phyloP scores from a whole-genome alignment of 2,888 invertebrate genomes.

The Drosophila mettleri region DNA sequence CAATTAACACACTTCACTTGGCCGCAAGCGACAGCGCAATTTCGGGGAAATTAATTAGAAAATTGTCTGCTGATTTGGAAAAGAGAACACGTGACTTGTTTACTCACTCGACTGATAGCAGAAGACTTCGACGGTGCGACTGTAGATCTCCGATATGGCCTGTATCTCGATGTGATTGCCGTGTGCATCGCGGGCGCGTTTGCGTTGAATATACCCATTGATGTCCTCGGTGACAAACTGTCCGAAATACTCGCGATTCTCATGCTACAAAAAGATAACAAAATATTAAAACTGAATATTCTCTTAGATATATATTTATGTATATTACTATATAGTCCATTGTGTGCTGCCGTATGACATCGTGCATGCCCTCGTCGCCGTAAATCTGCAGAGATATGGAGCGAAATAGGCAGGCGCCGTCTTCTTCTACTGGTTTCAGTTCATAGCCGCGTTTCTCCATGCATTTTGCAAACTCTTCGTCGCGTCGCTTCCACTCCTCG shows the following conservation, averaged over 20 bases:
- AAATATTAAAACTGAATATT: neutral
- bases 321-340: constrained; percentile 94
- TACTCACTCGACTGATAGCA: constrained; percentile 83
- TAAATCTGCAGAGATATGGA: constrained; percentile 95
- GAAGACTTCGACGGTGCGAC: constrained; percentile 94
- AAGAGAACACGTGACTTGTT: neutral
- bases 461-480: constrained; percentile 88
- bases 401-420: constrained; percentile 95
- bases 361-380: constrained; percentile 96
- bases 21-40: neutral
- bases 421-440: constrained; percentile 93
- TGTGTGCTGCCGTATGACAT: constrained; percentile 91
- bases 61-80: neutral
- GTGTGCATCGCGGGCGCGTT: constrained; percentile 91
- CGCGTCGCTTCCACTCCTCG: constrained; percentile 88
- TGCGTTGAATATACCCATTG: constrained; percentile 92
- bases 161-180: constrained; percentile 97
- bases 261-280: constrained; percentile 86
- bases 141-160: constrained; percentile 95
- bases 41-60: neutral
- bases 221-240: constrained; percentile 96
- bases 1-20: neutral
- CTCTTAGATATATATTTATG: neutral
- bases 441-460: constrained; percentile 90
- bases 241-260: constrained; percentile 94